phyloP scores from a whole-genome alignment of 2,888 invertebrate species.

The Napeogenes inachia region DNA sequence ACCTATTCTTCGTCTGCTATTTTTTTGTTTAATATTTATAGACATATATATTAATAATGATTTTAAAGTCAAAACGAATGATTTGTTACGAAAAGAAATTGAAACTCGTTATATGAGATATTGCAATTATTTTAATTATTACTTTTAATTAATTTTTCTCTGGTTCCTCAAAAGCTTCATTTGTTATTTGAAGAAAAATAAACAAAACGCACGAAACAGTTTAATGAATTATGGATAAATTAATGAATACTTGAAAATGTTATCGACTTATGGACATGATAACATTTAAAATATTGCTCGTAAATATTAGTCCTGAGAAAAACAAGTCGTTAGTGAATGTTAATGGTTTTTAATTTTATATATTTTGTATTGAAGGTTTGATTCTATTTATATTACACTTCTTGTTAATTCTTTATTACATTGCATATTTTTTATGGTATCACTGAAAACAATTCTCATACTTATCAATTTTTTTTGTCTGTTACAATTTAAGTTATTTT shows the following conservation, averaged over 20 bases:
- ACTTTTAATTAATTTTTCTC: constrained; percentile 4
- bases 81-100: neutral
- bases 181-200: too few species aligned
- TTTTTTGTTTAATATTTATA: too few species aligned
- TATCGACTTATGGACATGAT: neutral
- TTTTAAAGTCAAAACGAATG: neutral
- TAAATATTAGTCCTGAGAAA: constrained; percentile 10
- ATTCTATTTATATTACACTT: too few species aligned
- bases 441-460: too few species aligned
- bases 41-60: neutral
- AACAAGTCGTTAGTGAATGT: constrained; percentile 18
- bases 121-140: neutral
- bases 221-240: neutral
- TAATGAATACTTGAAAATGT: neutral
- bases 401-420: too few species aligned
- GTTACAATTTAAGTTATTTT: too few species aligned
- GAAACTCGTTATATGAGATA: constrained; percentile 3
- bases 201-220: neutral
- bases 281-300: neutral
- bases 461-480: too few species aligned
- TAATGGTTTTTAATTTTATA: neutral
- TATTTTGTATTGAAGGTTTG: too few species aligned
- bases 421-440: too few species aligned
- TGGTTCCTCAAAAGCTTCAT: neutral
- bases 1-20: too few species aligned